phyloP scores from a whole-genome alignment of 2,113 vertebrate species.

The Dromaius novaehollandiae region DNA sequence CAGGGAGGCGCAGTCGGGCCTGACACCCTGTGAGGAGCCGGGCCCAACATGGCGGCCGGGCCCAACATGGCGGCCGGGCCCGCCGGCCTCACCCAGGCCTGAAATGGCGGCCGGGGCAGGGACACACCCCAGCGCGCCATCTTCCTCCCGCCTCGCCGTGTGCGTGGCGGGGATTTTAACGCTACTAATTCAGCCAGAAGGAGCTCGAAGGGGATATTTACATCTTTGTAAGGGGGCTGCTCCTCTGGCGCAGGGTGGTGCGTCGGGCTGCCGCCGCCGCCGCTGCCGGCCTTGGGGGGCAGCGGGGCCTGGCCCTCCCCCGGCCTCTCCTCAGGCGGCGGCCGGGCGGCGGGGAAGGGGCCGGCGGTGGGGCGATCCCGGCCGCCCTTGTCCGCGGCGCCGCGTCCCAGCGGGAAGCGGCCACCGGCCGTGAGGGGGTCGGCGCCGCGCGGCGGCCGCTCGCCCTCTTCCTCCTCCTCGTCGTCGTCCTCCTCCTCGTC shows the following conservation, averaged over 20 bases:
- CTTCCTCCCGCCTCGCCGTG: slow-evolving; percentile 76
- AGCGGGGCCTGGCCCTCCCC: slow-evolving; percentile 68
- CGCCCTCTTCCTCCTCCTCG: slow-evolving; percentile 60
- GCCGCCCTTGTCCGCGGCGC: slow-evolving; percentile 73
- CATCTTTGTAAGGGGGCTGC: slow-evolving; percentile 90
- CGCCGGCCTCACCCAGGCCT: fast-evolving
- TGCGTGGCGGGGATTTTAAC: slow-evolving; percentile 76
- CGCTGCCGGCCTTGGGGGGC: slow-evolving; percentile 22
- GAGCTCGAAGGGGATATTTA: slow-evolving; percentile 88
- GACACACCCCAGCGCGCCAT: slow-evolving; percentile 69
- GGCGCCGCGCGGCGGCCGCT: slow-evolving; percentile 77
- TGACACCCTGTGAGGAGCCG: no score
- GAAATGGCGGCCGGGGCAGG: not conserved
- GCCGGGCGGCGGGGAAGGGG: slow-evolving; percentile 71
- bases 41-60: fast-evolving
- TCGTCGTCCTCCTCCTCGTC: slow-evolving; percentile 19
- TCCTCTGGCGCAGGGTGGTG: slow-evolving; percentile 87
- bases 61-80: fast-evolving
- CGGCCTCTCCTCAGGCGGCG: slow-evolving; percentile 78
- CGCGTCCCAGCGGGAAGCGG: slow-evolving; percentile 75
- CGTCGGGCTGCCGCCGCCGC: slow-evolving; percentile 72
- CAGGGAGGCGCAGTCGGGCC: no score
- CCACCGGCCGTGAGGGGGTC: slow-evolving; percentile 52
- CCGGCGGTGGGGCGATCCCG: slow-evolving; percentile 73
- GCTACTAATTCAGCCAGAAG: slow-evolving; percentile 82